These are phyloP conservation scores for Rutilus rutilus DNA, from an alignment of 2,113 vertebrate genomes.

Conservation along the genomic window DNA sequence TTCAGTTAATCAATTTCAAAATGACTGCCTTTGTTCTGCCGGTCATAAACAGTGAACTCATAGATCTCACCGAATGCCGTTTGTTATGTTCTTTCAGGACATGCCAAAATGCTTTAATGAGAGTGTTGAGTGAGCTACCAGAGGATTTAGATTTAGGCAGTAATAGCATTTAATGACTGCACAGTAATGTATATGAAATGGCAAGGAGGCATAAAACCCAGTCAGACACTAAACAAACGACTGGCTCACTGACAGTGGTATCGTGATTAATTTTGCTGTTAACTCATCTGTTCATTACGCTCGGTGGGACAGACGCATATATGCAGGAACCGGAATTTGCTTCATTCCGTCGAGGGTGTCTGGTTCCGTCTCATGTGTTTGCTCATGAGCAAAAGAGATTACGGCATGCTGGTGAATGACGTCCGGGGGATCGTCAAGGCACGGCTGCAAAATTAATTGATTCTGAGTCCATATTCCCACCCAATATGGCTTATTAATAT, in stretches of 20 bases:
- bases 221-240: conserved; percentile 43
- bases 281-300: conserved; percentile 38
- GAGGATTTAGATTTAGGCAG: conserved; percentile 30
- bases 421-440: conserved; percentile 1
- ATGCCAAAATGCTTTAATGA: conserved; percentile 42
- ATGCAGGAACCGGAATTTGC: conserved; percentile 1
- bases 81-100: conserved; percentile 45
- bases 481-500: conserved; percentile 46
- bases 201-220: conserved; percentile 35
- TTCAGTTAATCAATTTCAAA: not conserved
- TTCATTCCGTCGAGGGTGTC: not conserved
- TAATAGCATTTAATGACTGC: conserved; percentile 40
- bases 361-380: conserved; percentile 24
- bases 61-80: not conserved
- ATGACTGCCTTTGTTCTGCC: conserved; percentile 6
- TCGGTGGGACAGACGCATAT: not conserved
- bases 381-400: conserved; percentile 28
- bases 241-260: conserved; percentile 29
- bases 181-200: conserved; percentile 38
- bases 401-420: not conserved
- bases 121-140: conserved; percentile 45
- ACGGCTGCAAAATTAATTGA: conserved; percentile 33
- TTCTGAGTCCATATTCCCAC: conserved; percentile 14
- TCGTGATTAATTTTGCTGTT: conserved; percentile 30
- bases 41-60: conserved; percentile 32